Conservation (phyloP, 2,113 vertebrate species). For the Planiliza haematocheilus region DNA sequence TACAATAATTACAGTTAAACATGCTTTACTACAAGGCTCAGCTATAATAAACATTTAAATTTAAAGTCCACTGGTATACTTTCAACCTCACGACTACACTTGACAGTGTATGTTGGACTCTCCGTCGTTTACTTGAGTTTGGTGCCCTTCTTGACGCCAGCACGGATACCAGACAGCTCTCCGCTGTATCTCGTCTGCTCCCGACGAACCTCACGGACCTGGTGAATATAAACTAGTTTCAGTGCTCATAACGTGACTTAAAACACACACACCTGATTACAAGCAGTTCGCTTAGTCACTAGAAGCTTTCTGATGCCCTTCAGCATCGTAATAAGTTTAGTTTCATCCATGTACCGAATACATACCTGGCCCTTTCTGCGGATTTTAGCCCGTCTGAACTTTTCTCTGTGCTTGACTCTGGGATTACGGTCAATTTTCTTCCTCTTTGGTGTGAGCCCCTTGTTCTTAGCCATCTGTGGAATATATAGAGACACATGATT, state of each 20-base stretch:
- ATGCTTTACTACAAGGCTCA: conserved; percentile 4
- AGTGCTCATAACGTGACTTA: background rate
- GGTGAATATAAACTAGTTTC: conserved; percentile 28
- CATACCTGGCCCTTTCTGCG: conserved; percentile 92
- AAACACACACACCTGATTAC: too few species aligned
- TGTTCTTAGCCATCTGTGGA: conserved; percentile 88
- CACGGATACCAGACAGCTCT: conserved; percentile 93
- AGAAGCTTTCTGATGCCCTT: conserved; percentile 5
- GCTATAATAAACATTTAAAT: conserved; percentile 29
- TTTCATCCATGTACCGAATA: background rate
- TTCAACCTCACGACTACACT: background rate
- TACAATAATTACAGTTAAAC: background rate
- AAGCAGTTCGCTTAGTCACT: too few species aligned
- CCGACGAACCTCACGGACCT: conserved; percentile 89
- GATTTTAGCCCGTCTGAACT: conserved; percentile 93
- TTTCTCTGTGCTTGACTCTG: conserved; percentile 95
- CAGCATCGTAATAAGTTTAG: background rate
- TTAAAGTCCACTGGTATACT: conserved; percentile 6
- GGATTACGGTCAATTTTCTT: conserved; percentile 98
- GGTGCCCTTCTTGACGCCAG: conserved; percentile 94
- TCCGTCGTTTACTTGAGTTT: conserved; percentile 87
- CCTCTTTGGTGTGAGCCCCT: conserved; percentile 93
- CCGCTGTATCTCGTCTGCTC: conserved; percentile 89
- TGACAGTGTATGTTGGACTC: background rate
- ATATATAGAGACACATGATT: conserved; percentile 1